Evolutionary conservation across 2,797 vertebrate species (phyloP), one percentile per base, ranked within the genome.

Genomic region (Danionella dracula): DNA sequence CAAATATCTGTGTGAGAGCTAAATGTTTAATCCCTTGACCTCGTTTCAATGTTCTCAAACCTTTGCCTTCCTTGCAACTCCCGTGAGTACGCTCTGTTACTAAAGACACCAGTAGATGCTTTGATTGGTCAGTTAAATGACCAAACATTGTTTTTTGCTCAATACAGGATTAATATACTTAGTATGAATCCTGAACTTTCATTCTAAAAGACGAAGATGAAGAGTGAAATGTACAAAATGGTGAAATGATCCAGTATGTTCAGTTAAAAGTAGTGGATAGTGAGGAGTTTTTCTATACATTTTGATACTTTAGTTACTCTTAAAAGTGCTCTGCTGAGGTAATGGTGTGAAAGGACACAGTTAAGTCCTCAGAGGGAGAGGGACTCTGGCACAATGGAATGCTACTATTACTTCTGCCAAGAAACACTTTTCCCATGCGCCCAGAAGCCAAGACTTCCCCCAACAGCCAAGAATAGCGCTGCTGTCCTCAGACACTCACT

Each of bases 361-460:
- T 56, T 60, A 70, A 64, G 76, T 60, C 48, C 54, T 63, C 53
- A 67, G 55, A 48, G 64, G 68, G 51, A 64, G 57, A 76, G 53
- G 55, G 62, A 64, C 62, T 62, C 32, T 53, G 54, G 66, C 80
- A 82, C 79, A 82, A 84, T 50, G 73, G 86, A 88, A 84, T 71
- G 75, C 75, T 72, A 82, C 21, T 70, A 75, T 70, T 70, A 74
- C 68, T 79, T 73, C 81, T 81, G 86, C 85, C 87, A 88, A 89
- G 79, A 84, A 27, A 81, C 86, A 89, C 86, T 88, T 88, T 89
- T 90, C 87, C 87, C 87, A 90, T 82, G 29, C 81, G 71, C 79
- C 74, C 41, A 58, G 74, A 80, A 89, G 82, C 85, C 86, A 90
- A 87, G 82, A 85, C 84, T 83, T 85, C 82, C 87, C 79, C 83